Percentiles rank a stretch among this genome's conserved stretches.
Evolutionary conservation across 2,113 vertebrate genomes (phyloP).

Genomic region (Pantherophis guttatus): DNA sequence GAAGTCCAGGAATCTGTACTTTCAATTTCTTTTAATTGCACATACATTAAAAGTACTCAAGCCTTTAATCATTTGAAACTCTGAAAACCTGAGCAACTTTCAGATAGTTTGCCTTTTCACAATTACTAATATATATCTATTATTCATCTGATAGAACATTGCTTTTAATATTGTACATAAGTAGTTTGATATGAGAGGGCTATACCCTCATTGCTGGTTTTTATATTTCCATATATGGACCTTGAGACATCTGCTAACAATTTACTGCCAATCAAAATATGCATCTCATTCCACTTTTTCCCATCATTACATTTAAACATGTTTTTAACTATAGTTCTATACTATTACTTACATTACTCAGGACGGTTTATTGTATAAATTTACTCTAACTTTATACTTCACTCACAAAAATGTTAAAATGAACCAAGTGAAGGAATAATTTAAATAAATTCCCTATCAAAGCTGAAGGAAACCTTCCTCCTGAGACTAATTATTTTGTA

Average conservation of each 20-base stretch:
- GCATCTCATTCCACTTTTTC: not conserved
- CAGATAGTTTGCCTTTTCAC: not conserved
- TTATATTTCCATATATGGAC: not conserved
- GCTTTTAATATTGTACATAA: not conserved
- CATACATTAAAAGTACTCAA: not conserved
- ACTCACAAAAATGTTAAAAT: not conserved
- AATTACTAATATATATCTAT: not conserved
- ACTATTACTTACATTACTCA: not conserved
- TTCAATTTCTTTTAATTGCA: not conserved
- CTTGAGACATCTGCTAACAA: not conserved
- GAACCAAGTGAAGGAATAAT: not conserved
- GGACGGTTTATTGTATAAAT: not conserved
- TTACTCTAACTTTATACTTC: not conserved
- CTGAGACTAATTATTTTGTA: not conserved
- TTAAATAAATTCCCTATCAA: not conserved
- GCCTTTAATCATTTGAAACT: not conserved
- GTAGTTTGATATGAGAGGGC: not conserved
- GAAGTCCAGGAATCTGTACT: not conserved
- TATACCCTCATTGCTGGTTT: not conserved
- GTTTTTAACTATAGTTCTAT: not conserved
- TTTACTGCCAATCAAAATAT: not conserved
- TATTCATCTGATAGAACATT: not conserved
- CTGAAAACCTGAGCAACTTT: not conserved
- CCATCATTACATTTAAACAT: not conserved
- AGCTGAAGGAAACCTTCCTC: not conserved